These are phyloP conservation scores for Danio tinwini DNA, from an alignment of 2,797 vertebrate genomes.

Conservation along the genomic window DNA sequence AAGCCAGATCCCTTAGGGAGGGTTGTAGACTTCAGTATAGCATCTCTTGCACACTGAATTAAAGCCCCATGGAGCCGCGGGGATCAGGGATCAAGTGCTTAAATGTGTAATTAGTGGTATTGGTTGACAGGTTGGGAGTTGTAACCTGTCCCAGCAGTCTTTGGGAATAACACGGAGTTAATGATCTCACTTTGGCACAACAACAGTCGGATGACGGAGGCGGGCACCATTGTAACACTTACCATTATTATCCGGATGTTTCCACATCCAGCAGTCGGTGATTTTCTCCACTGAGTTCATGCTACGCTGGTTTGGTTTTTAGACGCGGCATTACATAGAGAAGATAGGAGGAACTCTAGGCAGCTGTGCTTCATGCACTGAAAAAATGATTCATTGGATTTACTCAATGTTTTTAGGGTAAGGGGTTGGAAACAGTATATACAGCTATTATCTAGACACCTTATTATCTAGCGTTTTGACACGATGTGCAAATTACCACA, in stretches of 20 bases:
- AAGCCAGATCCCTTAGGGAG: neutral
- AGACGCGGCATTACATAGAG: neutral
- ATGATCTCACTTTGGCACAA: slow-evolving; percentile 18
- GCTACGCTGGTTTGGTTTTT: neutral
- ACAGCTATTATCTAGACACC: no score
- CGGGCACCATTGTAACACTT: neutral
- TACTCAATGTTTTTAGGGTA: no score
- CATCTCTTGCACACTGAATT: neutral
- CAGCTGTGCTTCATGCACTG: neutral
- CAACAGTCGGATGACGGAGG: slow-evolving; percentile 11
- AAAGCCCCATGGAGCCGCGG: slow-evolving; percentile 6
- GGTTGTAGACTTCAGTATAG: neutral
- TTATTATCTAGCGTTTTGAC: no score
- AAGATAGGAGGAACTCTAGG: slow-evolving; percentile 30
- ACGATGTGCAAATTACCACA: no score
- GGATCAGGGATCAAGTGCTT: slow-evolving; percentile 27
- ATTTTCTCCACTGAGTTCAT: slow-evolving; percentile 9
- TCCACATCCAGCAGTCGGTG: slow-evolving; percentile 27
- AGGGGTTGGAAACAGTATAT: no score
- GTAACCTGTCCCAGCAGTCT: neutral
- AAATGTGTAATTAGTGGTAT: slow-evolving; percentile 32
- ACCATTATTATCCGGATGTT: slow-evolving; percentile 23
- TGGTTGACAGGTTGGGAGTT: slow-evolving; percentile 24
- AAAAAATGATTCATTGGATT: no score
- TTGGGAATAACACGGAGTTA: slow-evolving; percentile 6